Evolutionary conservation across 1,140 invertebrate species (phyloP).

Genomic region (Lepidurus apus): DNA sequence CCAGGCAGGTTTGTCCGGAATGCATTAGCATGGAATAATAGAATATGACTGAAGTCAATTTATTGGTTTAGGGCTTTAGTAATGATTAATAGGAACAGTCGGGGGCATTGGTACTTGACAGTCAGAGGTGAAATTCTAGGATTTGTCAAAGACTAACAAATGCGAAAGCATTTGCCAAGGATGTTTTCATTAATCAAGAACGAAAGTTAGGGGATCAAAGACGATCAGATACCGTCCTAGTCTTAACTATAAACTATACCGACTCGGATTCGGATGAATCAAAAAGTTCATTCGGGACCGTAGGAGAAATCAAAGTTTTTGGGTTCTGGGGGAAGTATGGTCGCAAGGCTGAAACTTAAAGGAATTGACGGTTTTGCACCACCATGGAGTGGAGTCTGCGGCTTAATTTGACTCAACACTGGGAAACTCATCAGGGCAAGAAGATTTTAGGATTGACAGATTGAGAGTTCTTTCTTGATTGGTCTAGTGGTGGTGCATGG

Average conservation of each 20-base stretch:
- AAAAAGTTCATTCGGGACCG: slow-evolving; percentile 51
- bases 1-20: slow-evolving; percentile 68
- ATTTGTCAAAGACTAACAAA: slow-evolving; percentile 51
- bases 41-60: slow-evolving; percentile 73
- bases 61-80: slow-evolving; percentile 45
- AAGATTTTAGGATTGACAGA: slow-evolving; percentile 83
- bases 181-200: slow-evolving; percentile 79
- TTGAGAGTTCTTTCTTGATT: slow-evolving; percentile 88
- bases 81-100: slow-evolving; percentile 62
- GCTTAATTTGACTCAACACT: slow-evolving; percentile 88
- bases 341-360: slow-evolving; percentile 91
- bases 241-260: slow-evolving; percentile 81
- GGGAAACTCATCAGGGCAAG: slow-evolving; percentile 78
- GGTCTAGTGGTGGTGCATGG: slow-evolving; percentile 74
- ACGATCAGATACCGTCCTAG: slow-evolving; percentile 76
- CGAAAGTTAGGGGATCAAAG: slow-evolving; percentile 71
- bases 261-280: slow-evolving; percentile 61
- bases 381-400: slow-evolving; percentile 83
- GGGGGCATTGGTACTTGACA: slow-evolving; percentile 66
- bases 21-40: slow-evolving; percentile 74
- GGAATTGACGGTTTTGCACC: slow-evolving; percentile 81
- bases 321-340: slow-evolving; percentile 82
- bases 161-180: slow-evolving; percentile 75
- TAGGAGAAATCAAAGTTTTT: slow-evolving; percentile 71
- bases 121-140: slow-evolving; percentile 60